Conservation (phyloP, 2,888 invertebrate species). For the Cabera pusaria region DNA sequence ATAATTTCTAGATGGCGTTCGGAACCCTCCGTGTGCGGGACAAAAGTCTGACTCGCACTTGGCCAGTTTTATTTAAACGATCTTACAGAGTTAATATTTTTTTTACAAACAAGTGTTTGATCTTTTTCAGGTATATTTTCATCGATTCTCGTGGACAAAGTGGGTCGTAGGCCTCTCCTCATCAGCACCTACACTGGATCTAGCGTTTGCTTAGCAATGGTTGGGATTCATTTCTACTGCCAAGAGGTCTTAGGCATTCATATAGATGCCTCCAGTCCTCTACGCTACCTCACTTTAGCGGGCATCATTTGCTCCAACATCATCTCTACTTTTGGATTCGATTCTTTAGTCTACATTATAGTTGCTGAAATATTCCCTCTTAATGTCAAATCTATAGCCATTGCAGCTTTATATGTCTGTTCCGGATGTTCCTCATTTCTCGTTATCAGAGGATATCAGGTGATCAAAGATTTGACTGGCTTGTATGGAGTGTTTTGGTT, state of each 20-base stretch:
- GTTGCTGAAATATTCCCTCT: slow-evolving; percentile 83
- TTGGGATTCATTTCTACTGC: slow-evolving; percentile 67
- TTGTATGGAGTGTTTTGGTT: slow-evolving; percentile 77
- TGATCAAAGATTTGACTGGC: slow-evolving; percentile 69
- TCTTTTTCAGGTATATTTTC: slow-evolving; percentile 65
- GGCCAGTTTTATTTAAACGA: no score
- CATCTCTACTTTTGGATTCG: slow-evolving; percentile 67
- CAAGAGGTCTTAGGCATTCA: slow-evolving; percentile 48
- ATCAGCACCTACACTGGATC: slow-evolving; percentile 64
- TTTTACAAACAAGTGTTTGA: no score
- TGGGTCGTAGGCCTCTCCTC: slow-evolving; percentile 76
- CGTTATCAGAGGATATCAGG: slow-evolving; percentile 76
- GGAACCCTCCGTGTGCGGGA: no score
- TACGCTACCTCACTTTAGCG: slow-evolving; percentile 62
- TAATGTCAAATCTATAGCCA: slow-evolving; percentile 80
- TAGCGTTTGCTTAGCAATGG: slow-evolving; percentile 40
- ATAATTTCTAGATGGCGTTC: no score
- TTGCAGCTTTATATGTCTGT: slow-evolving; percentile 72
- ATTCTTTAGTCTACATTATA: slow-evolving; percentile 75
- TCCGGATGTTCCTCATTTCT: slow-evolving; percentile 74
- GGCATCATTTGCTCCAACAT: slow-evolving; percentile 61
- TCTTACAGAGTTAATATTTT: no score
- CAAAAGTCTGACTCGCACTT: no score
- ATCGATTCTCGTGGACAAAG: slow-evolving; percentile 57
- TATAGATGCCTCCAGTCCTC: slow-evolving; percentile 39